Percentiles rank a stretch among this genome's conserved stretches.
These are phyloP conservation scores for Xylocampa areola DNA, from an alignment of 2,888 invertebrate species.

Conservation along the genomic window DNA sequence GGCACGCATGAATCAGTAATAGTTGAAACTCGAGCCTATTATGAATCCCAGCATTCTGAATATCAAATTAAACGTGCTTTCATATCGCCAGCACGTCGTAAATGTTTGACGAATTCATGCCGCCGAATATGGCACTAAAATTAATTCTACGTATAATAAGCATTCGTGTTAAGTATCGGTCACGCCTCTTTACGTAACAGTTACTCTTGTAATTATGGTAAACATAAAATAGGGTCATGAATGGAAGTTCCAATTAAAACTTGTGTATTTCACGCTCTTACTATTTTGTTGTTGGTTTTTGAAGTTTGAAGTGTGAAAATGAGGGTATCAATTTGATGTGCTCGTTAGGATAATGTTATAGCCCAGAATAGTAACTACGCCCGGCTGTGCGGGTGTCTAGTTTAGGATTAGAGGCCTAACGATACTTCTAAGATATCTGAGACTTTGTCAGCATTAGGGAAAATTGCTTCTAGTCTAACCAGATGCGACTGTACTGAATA, in stretches of 20 bases:
- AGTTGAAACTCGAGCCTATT: too few species aligned
- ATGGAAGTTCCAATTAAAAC: slow-evolving; percentile 29
- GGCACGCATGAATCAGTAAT: too few species aligned
- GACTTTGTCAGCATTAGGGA: too few species aligned
- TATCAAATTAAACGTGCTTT: neutral
- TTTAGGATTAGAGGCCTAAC: neutral
- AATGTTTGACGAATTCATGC: slow-evolving; percentile 24
- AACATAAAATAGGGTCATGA: slow-evolving; percentile 26
- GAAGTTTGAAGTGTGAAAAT: too few species aligned
- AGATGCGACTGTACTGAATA: too few species aligned
- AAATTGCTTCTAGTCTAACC: too few species aligned
- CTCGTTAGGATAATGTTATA: too few species aligned
- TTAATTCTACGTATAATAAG: slow-evolving; percentile 23
- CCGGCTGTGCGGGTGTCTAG: neutral
- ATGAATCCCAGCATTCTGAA: too few species aligned
- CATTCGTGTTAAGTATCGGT: slow-evolving; percentile 15
- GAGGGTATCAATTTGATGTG: too few species aligned
- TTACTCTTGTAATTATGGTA: slow-evolving; percentile 26
- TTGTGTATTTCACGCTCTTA: slow-evolving; percentile 7
- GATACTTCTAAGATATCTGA: too few species aligned
- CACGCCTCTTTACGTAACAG: slow-evolving; percentile 26
- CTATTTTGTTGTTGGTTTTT: neutral
- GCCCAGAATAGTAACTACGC: too few species aligned
- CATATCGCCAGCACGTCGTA: neutral
- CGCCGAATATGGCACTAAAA: slow-evolving; percentile 30